Conservation (phyloP, 2,113 vertebrate genomes). For the Microtus richardsoni region DNA sequence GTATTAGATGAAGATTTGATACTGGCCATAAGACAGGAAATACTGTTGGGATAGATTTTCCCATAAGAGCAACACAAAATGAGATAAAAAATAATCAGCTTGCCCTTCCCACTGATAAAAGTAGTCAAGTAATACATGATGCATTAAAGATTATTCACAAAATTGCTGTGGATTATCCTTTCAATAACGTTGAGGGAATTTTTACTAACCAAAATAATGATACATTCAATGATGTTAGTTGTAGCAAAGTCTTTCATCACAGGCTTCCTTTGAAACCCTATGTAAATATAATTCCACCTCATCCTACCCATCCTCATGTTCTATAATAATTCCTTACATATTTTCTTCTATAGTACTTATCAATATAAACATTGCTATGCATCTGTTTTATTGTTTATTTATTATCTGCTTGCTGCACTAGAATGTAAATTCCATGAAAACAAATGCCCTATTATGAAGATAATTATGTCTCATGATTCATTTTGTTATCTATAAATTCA, state of each 20-base stretch:
- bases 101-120: neutral
- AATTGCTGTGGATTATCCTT: neutral
- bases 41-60: neutral
- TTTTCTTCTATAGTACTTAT: conserved; percentile 8
- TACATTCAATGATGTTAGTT: neutral
- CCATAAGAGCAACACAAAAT: neutral
- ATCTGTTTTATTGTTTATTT: neutral
- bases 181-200: neutral
- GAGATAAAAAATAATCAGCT: neutral
- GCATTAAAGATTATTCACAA: neutral
- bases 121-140: neutral
- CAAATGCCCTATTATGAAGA: neutral
- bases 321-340: neutral
- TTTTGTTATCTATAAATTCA: neutral
- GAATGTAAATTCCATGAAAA: neutral
- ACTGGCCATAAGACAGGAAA: neutral
- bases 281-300: neutral
- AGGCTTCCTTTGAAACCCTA: neutral
- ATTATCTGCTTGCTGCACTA: neutral
- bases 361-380: neutral
- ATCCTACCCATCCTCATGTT: neutral
- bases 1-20: conserved; percentile 45
- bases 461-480: neutral
- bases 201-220: neutral
- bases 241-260: neutral